Percentiles rank a stretch among this genome's conserved stretches.
These are phyloP conservation scores for Perca fluviatilis DNA, from an alignment of 2,113 vertebrate genomes.

Conservation along the genomic window DNA sequence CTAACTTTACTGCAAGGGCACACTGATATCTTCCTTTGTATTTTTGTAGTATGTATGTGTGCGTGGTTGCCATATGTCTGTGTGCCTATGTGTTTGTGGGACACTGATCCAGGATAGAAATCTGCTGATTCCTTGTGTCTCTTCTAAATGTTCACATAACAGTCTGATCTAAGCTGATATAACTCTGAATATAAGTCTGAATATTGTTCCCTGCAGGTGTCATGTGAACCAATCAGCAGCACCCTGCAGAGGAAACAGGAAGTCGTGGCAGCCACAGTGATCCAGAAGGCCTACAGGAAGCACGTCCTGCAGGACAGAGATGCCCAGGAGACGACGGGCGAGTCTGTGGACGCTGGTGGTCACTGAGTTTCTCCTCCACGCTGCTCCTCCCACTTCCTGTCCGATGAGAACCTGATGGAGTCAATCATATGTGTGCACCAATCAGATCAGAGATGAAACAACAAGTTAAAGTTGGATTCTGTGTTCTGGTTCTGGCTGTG, in stretches of 20 bases:
- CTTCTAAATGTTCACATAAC: no score
- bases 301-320: conserved; percentile 77
- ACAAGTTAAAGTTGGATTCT: neutral
- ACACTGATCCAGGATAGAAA: no score
- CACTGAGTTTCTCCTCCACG: neutral
- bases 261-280: conserved; percentile 88
- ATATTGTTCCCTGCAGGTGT: conserved; percentile 23
- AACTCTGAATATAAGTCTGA: no score
- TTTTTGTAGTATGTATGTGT: no score
- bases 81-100: no score
- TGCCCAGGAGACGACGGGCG: accelerated
- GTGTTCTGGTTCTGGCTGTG: neutral
- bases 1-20: no score
- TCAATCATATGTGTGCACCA: neutral
- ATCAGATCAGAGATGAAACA: neutral
- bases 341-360: neutral
- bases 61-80: no score
- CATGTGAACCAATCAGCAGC: conserved; percentile 90
- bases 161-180: no score
- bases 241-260: conserved; percentile 91
- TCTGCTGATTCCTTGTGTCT: no score
- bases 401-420: neutral
- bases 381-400: neutral
- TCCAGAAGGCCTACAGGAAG: conserved; percentile 91
- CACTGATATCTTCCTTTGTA: no score